Conservation (phyloP, 2,113 vertebrate species). For the Recurvirostra avosetta region DNA sequence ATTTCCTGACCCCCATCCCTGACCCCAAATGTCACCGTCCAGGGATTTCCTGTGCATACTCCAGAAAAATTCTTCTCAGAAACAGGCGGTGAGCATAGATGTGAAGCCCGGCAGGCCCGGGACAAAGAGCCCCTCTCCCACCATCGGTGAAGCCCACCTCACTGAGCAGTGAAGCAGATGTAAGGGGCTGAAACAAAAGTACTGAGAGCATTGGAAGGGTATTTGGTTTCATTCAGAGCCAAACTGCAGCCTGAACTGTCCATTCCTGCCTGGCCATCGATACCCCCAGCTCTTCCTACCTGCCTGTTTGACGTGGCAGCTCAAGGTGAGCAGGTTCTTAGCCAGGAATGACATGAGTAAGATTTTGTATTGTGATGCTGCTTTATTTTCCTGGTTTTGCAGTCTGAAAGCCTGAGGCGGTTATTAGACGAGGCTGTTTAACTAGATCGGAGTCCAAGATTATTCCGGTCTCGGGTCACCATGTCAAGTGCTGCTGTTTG, state of each 20-base stretch:
- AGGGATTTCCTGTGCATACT: not conserved
- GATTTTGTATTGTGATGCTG: not conserved
- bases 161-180: not conserved
- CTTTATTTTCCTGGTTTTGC: not conserved
- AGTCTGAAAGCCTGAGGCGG: conserved; percentile 21
- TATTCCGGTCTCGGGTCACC: conserved; percentile 38
- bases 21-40: not conserved
- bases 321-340: not conserved
- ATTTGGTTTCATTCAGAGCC: not conserved
- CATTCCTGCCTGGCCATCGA: rapidly evolving
- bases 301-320: not conserved
- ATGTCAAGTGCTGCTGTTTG: conserved; percentile 57
- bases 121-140: not conserved
- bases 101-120: not conserved
- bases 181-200: not conserved
- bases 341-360: not conserved
- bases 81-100: rapidly evolving
- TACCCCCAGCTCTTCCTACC: not conserved
- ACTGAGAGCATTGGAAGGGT: not conserved
- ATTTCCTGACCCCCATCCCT: not conserved
- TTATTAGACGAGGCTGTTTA: conserved; percentile 54
- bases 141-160: not conserved
- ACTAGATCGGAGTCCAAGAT: conserved; percentile 55
- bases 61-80: not conserved
- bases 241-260: not conserved